These are phyloP conservation scores for Podargus strigoides DNA, from an alignment of 2,797 vertebrate species.

Conservation along the genomic window DNA sequence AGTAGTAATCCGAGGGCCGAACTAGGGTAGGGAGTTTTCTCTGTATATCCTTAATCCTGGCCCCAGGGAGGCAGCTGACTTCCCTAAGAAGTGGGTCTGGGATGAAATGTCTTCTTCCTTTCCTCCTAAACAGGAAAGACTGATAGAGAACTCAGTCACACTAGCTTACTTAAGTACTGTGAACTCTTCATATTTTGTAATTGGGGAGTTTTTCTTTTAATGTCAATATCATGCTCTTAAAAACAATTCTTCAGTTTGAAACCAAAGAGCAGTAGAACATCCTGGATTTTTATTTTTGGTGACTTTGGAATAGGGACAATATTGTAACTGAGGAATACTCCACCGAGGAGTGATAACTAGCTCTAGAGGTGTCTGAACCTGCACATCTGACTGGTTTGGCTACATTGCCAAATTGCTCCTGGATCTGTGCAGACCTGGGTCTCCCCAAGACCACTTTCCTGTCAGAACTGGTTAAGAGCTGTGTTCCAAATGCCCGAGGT, in stretches of 20 bases:
- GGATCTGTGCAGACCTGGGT: not conserved
- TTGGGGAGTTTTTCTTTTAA: not conserved
- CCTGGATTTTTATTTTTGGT: not conserved
- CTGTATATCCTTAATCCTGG: no score
- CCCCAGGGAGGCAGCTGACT: no score
- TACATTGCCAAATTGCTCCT: not conserved
- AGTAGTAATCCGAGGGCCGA: no score
- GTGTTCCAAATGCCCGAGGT: not conserved
- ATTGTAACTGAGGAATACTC: not conserved
- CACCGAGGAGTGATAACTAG: not conserved
- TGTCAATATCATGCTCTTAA: not conserved
- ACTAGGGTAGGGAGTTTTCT: no score
- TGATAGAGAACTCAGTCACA: not conserved
- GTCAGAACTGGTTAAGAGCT: not conserved
- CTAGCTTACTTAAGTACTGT: not conserved
- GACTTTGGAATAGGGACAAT: not conserved
- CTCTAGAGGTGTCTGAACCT: not conserved
- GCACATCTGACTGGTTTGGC: rapidly evolving
- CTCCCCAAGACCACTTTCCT: not conserved
- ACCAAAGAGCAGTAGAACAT: not conserved
- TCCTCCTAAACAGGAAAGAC: not conserved
- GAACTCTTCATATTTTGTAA: not conserved
- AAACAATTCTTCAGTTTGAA: not conserved
- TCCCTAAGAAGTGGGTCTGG: no score
- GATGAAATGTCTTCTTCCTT: not conserved